phyloP scores from a whole-genome alignment of 2,888 invertebrate genomes.

The Lithosia quadra region DNA sequence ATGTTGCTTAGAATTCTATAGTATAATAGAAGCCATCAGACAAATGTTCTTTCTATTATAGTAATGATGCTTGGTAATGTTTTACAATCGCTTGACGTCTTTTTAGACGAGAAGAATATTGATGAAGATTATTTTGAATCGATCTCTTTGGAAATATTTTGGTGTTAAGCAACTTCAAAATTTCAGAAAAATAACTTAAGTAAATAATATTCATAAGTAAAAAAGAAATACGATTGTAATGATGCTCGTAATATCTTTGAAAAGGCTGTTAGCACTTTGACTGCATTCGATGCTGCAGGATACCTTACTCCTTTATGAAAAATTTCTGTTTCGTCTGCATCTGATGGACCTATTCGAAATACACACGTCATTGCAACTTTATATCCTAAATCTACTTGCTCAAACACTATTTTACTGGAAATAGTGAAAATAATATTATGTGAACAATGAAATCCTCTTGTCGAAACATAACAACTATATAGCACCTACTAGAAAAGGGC shows the following conservation, averaged over 20 bases:
- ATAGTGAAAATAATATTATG: too few species aligned
- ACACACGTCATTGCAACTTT: neutral
- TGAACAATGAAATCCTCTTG: conserved; percentile 26
- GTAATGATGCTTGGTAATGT: too few species aligned
- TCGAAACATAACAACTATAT: conserved; percentile 28
- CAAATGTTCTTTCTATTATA: too few species aligned
- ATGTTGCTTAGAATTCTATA: neutral
- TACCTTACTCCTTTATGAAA: neutral
- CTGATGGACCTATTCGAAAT: neutral
- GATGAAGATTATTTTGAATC: too few species aligned
- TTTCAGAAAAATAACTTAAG: neutral
- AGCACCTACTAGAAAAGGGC: conserved; percentile 49
- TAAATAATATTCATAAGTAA: neutral
- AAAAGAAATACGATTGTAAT: too few species aligned
- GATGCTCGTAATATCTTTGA: too few species aligned
- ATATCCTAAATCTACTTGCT: neutral
- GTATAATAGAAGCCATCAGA: neutral
- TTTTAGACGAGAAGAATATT: too few species aligned
- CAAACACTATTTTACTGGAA: neutral
- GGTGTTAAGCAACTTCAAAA: too few species aligned
- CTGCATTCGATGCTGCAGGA: neutral
- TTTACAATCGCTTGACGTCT: too few species aligned
- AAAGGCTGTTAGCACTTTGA: neutral
- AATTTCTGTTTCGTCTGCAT: neutral
- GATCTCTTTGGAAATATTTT: too few species aligned